Percentiles rank a stretch among this genome's conserved stretches.
phyloP scores from a whole-genome alignment of 2,888 invertebrate genomes.

The Hetaerina titia region DNA sequence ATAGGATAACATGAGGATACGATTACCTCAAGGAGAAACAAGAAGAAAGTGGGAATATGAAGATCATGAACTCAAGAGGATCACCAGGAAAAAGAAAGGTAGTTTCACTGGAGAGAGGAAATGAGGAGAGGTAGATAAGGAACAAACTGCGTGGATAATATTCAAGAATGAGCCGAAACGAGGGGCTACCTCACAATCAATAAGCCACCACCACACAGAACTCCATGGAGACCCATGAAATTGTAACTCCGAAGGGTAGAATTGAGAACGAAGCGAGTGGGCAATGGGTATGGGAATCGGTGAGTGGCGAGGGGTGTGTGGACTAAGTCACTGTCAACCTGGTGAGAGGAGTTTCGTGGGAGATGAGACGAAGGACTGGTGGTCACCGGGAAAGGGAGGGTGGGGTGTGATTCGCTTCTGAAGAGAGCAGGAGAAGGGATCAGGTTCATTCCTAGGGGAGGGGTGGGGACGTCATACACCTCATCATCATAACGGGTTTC shows the following conservation, averaged over 20 bases:
- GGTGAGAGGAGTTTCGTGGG: neutral
- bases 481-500: conserved; percentile 49
- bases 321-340: neutral
- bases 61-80: too few relatives aligned
- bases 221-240: conserved; percentile 16
- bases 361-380: too few relatives aligned
- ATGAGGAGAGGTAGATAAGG: too few relatives aligned
- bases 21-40: neutral
- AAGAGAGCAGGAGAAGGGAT: too few relatives aligned
- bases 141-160: neutral
- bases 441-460: neutral
- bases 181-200: neutral
- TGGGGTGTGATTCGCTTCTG: too few relatives aligned
- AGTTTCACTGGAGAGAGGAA: neutral
- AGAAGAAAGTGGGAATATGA: neutral
- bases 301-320: neutral
- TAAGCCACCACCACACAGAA: neutral
- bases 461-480: neutral
- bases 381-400: too few relatives aligned
- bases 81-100: neutral
- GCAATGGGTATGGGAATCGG: neutral
- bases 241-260: neutral
- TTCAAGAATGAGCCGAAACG: neutral
- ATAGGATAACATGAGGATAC: too few relatives aligned
- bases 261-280: neutral